Base-by-base conservation (phyloP, 2,113 vertebrate genomes). In the Cranoglanis bouderius region DNA sequence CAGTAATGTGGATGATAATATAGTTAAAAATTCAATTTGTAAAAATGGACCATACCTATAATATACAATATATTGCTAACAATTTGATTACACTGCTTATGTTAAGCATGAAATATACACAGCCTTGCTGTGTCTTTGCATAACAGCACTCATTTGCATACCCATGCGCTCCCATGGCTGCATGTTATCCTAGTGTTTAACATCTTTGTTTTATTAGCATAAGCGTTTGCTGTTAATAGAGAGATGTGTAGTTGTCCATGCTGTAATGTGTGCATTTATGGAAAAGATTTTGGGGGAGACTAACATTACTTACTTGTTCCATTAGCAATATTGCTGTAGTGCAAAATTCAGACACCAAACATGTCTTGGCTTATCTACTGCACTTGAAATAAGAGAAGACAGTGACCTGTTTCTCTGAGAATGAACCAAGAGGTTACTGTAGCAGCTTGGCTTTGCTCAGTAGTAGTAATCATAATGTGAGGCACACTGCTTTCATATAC, bases 401-500 rank as follows among this genome's bases (percentile, higher is more conserved):
- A 61, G 29, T 85, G 63, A 85, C 63, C 84, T 55, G 46, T 55
- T 55, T 55, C 84, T 74, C 53, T 61, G 38, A 59, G 38, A 40
- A 86, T 55, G 32, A 59, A 75, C 51, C 51, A 55, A 43, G 51
- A 77, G 85, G 53, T 59, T 67, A 55, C 49, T 77, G 51, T 77
- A 53, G 72, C 35, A 29, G 35, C 38, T 59, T 86, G 70, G 72
- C 84, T 85, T 85, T 43, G 53, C 70, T 82, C 38, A 12, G 74
- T 82, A 40, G 57, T 63, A 65, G 59, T 65, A 88, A 88, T 85
- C 72, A 49, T 75, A 85, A 77, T 84, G 74, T 88, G 70, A 88
- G 83, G 82, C 72, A 80, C 46, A 81, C 16, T 57, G 49, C 88
- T 85, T 83, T 67, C 83, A 89, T 85, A 80, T 38, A 80, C 46